Evolutionary conservation across 2,888 invertebrate species (phyloP).

Genomic region (Lasioglossum calceatum): DNA sequence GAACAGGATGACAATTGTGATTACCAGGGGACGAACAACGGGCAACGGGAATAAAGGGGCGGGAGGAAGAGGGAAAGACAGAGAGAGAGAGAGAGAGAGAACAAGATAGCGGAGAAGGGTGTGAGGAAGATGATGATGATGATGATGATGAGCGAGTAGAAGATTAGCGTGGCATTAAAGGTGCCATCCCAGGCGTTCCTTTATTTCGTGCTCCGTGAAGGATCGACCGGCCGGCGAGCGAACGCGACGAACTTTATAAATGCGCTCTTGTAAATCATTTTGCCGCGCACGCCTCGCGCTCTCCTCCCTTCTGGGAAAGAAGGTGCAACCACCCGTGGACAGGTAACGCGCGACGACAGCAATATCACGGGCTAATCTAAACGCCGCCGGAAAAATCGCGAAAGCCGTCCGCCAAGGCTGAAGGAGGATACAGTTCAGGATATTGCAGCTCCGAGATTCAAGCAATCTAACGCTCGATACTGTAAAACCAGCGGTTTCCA

Average conservation of each 20-base stretch:
- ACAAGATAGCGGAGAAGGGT: constrained; percentile 38
- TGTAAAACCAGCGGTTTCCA: not conserved
- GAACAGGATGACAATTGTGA: constrained; percentile 74
- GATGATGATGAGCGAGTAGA: constrained; percentile 74
- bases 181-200: constrained; percentile 67
- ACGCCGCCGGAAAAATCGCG: not conserved
- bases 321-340: not conserved
- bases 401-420: not conserved
- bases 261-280: constrained; percentile 63
- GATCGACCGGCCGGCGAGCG: constrained; percentile 55
- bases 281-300: constrained; percentile 10
- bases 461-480: not conserved
- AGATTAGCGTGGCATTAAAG: constrained; percentile 74
- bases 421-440: not conserved
- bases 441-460: not conserved
- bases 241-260: constrained; percentile 61
- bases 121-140: constrained; percentile 50
- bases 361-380: constrained; percentile 11
- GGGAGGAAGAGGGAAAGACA: not conserved
- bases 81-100: not conserved
- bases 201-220: constrained; percentile 61
- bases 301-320: constrained; percentile 8
- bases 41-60: constrained; percentile 38
- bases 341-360: constrained; percentile 18
- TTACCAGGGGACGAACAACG: constrained; percentile 66